These are phyloP conservation scores for Sebastes variabilis DNA, from an alignment of 2,797 vertebrate genomes.

Conservation along the genomic window DNA sequence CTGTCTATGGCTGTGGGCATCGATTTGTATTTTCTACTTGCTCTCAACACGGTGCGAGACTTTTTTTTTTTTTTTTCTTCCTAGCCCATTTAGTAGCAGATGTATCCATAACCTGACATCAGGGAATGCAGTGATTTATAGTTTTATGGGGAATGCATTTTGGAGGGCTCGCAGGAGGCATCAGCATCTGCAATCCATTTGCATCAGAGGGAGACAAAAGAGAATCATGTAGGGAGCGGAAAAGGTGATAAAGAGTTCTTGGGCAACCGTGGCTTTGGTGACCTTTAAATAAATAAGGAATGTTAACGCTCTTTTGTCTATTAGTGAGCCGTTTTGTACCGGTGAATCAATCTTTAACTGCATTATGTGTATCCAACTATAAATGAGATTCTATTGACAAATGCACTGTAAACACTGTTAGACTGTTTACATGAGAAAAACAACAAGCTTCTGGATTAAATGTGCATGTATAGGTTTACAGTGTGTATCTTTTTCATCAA, in stretches of 20 bases:
- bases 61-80: not conserved
- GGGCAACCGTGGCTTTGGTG: not conserved
- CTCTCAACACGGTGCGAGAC: conserved; percentile 18
- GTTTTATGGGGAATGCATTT: conserved; percentile 74
- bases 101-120: conserved; percentile 67
- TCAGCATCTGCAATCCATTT: conserved; percentile 72
- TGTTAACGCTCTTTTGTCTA: not conserved
- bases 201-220: conserved; percentile 46
- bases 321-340: not conserved
- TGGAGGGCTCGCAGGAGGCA: conserved; percentile 65
- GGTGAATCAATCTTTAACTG: not conserved
- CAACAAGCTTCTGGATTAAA: not conserved
- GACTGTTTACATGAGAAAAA: not conserved
- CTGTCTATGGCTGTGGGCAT: conserved; percentile 49
- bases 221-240: conserved; percentile 13
- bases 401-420: not conserved
- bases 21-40: conserved; percentile 58
- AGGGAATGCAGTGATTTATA: conserved; percentile 75
- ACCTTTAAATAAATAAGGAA: conserved; percentile 37
- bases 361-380: not conserved
- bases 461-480: not conserved
- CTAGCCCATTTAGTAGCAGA: conserved; percentile 58
- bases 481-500: not conserved
- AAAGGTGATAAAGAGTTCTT: conserved; percentile 35
- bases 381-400: not conserved